These are phyloP conservation scores for Taenaris catops DNA, from an alignment of 2,888 invertebrate species.

Conservation along the genomic window DNA sequence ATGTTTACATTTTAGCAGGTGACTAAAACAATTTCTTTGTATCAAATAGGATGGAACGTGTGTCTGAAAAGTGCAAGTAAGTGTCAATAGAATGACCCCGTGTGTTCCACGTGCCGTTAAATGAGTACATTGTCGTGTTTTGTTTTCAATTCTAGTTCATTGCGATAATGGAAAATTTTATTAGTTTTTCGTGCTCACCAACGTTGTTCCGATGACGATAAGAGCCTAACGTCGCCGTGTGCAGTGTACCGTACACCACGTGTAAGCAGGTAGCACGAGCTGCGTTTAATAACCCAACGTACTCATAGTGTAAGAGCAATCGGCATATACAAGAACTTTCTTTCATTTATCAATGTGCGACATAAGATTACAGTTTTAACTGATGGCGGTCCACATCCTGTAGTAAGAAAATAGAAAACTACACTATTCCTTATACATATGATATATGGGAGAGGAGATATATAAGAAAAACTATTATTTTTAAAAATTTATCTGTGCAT, in stretches of 20 bases:
- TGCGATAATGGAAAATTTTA: conserved; percentile 57
- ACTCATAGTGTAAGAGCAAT: conserved; percentile 1
- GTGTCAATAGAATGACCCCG: conserved; percentile 27
- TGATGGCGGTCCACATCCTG: too few relatives aligned
- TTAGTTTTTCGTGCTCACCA: conserved; percentile 54
- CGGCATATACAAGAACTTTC: too few relatives aligned
- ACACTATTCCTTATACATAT: too few relatives aligned
- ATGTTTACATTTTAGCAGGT: conserved; percentile 8
- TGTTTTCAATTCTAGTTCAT: conserved; percentile 42
- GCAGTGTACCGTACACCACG: conserved; percentile 37
- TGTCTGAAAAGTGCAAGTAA: conserved; percentile 5
- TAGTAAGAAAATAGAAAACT: too few relatives aligned
- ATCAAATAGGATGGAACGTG: conserved; percentile 7
- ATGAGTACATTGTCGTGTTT: conserved; percentile 34
- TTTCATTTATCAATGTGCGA: too few relatives aligned
- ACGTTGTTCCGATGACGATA: conserved; percentile 55
- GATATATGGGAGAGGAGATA: too few relatives aligned
- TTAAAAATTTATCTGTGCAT: too few relatives aligned
- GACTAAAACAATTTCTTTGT: conserved; percentile 7
- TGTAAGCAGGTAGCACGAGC: conserved; percentile 29
- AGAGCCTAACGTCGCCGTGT: conserved; percentile 40
- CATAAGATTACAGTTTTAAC: too few relatives aligned
- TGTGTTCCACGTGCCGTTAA: conserved; percentile 44
- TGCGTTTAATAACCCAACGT: conserved; percentile 15
- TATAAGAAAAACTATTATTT: too few relatives aligned